phyloP scores from a whole-genome alignment of 1,140 invertebrate genomes.

The Colletes gigas region DNA sequence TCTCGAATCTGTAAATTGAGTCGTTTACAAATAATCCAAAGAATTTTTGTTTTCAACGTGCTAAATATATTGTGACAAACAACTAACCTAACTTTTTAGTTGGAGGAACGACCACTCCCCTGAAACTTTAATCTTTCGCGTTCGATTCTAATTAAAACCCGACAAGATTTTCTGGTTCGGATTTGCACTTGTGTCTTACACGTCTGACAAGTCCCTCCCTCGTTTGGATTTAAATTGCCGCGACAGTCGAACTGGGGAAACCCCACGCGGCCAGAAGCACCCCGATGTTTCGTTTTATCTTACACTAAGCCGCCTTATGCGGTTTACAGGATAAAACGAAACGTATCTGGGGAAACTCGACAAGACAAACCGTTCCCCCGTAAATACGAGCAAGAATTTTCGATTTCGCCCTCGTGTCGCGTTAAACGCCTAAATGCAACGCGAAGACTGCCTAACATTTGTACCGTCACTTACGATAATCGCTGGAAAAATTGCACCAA shows the following conservation, averaged over 20 bases:
- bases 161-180: too few relatives aligned
- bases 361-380: slow-evolving; percentile 2
- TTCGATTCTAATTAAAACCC: not conserved
- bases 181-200: not conserved
- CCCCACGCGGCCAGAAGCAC: slow-evolving; percentile 31
- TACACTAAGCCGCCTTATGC: slow-evolving; percentile 44
- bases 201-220: slow-evolving; percentile 15
- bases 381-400: not conserved
- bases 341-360: slow-evolving; percentile 16
- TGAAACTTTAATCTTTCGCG: too few relatives aligned
- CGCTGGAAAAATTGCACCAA: too few relatives aligned
- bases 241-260: slow-evolving; percentile 38
- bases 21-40: too few relatives aligned
- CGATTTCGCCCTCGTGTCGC: not conserved
- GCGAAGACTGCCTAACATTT: not conserved
- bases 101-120: too few relatives aligned
- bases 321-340: slow-evolving; percentile 46
- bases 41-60: too few relatives aligned
- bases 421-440: not conserved
- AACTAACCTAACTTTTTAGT: too few relatives aligned
- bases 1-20: too few relatives aligned
- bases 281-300: slow-evolving; percentile 48
- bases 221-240: slow-evolving; percentile 26
- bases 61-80: too few relatives aligned
- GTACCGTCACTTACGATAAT: too few relatives aligned